Base-by-base conservation (phyloP, 2,797 vertebrate genomes). In the Diplodus sargus region DNA sequence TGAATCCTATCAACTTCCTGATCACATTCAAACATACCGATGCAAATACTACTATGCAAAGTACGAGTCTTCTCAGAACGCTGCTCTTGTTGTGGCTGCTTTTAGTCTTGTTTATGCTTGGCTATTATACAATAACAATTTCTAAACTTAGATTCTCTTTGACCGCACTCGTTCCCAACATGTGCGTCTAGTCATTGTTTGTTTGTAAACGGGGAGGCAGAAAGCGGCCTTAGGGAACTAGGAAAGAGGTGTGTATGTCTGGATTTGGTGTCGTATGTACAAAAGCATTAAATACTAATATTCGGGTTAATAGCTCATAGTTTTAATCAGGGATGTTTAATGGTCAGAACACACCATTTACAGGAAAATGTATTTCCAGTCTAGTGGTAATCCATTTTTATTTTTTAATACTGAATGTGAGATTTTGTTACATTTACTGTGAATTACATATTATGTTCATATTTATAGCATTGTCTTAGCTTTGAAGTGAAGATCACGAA, bases 141-240 rank as follows among this genome's bases (percentile, higher is more conserved):
- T 83, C 77, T 88, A 74, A 81, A 74, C n/a, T 71, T 85, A 48
- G 67, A 78, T 34, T 69, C 45, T 72, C 65, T 74, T 76, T 85
- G 71, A 76, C 42, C n/a, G n/a, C 15, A 39, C 16, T 64, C 25
- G 23, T 73, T 75, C 43, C 53, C 39, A 22, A 65, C 62, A 34
- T 75, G 60, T 66, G 25, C 20, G 18, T 59, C 73, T 70, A 54
- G 70, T 53, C 49, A 78, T 84, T 76, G 70, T 85, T 81, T 68
- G 53, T 20, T 39, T 39, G 39, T 39, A 11, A 39, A 39, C 10
- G 39, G 25, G 18, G 22, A 59, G 39, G 45, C 28, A 39, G 39
- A 67, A 48, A 20, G 11, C 51, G 51, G 49, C 54, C 28, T 47
- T 10, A 39, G n/a, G 28, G 12, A 59, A 43, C 47, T 23, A 53